These are phyloP conservation scores for Busseola fusca DNA, from an alignment of 2,888 invertebrate genomes.

Conservation along the genomic window DNA sequence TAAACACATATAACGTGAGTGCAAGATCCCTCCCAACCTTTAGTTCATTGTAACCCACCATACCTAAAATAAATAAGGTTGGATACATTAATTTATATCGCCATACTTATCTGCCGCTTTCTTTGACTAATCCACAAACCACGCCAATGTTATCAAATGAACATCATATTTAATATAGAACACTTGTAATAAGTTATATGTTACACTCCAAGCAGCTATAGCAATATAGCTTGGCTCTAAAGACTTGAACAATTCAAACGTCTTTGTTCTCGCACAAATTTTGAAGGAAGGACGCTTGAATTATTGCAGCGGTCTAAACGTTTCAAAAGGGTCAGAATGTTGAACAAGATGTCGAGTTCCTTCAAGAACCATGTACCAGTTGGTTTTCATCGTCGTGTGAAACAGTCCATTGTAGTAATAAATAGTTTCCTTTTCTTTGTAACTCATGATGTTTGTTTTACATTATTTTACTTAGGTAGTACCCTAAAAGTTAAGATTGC, in stretches of 20 bases:
- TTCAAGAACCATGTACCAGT: not conserved
- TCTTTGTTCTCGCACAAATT: conserved; percentile 28
- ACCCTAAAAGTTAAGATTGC: not conserved
- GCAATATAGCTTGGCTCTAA: too few relatives aligned
- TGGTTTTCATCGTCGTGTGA: not conserved
- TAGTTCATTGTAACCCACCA: too few relatives aligned
- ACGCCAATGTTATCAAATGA: not conserved
- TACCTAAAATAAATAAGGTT: too few relatives aligned
- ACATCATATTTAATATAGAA: not conserved
- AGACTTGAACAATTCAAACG: conserved; percentile 12
- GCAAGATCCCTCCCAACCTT: too few relatives aligned
- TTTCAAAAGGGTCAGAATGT: conserved; percentile 19
- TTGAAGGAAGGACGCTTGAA: conserved; percentile 19
- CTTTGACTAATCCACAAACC: not conserved
- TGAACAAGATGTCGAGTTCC: conserved; percentile 25
- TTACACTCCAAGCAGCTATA: too few relatives aligned
- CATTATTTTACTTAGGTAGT: not conserved
- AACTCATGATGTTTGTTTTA: not conserved
- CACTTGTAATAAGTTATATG: too few relatives aligned
- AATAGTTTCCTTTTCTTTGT: not conserved
- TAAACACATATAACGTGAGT: too few relatives aligned
- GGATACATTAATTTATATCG: too few relatives aligned
- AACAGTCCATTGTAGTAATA: not conserved
- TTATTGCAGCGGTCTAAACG: conserved; percentile 23
- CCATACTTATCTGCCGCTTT: too few relatives aligned